Evolutionary conservation across 2,888 invertebrate species (phyloP).

Genomic region (Heliconius sara): DNA sequence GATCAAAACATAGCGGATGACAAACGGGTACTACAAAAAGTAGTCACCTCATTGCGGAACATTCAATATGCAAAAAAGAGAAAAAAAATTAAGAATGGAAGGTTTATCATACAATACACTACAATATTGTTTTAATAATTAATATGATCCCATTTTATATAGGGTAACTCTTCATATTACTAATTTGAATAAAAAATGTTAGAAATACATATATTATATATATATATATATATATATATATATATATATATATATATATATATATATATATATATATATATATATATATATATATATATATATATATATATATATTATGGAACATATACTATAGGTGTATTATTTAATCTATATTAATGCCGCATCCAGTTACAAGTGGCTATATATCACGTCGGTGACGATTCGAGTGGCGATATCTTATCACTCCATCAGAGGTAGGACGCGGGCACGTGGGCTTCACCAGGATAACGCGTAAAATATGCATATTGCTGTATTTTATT

Average conservation of each 20-base stretch:
- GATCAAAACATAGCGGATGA: too few species aligned
- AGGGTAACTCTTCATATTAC: neutral
- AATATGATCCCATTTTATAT: neutral
- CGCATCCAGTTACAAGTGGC: conserved; percentile 20
- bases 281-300: neutral
- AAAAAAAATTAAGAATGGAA: too few species aligned
- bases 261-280: neutral
- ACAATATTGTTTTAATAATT: neutral
- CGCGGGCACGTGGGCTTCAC: conserved; percentile 21
- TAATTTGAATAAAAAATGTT: neutral
- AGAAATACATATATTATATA: neutral
- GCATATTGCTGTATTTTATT: neutral
- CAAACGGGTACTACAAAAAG: too few species aligned
- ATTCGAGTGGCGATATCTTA: conserved; percentile 24
- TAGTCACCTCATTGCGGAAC: too few species aligned
- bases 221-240: neutral
- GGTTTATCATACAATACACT: neutral
- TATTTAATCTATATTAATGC: conserved; percentile 8
- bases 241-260: neutral
- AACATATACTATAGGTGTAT: neutral
- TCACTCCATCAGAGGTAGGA: conserved; percentile 26
- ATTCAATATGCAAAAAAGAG: too few species aligned
- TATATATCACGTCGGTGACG: conserved; percentile 26
- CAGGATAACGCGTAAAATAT: conserved; percentile 3
- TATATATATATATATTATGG: neutral